Conservation (phyloP, 2,888 invertebrate genomes). For the Heliconius ethilla region DNA sequence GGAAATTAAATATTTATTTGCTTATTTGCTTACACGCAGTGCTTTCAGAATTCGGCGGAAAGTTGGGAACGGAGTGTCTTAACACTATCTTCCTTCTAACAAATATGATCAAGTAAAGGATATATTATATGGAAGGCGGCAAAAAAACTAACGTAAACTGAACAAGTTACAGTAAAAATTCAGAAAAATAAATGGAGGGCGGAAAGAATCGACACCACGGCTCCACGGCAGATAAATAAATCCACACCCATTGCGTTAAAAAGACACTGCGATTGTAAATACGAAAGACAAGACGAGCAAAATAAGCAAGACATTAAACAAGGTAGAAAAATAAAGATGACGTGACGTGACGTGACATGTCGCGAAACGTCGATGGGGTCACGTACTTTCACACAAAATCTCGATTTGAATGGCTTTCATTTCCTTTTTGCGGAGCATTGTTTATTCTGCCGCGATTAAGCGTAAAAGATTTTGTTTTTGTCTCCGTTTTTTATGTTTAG, state of each 20-base stretch:
- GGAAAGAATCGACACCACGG: too few species aligned
- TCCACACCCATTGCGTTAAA: not conserved
- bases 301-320: constrained; percentile 66
- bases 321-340: constrained; percentile 64
- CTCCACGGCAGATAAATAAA: not conserved
- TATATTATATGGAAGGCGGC: too few species aligned
- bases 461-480: constrained; percentile 13
- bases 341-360: constrained; percentile 63
- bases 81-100: too few species aligned
- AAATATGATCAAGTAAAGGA: too few species aligned
- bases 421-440: constrained; percentile 43
- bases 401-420: constrained; percentile 48
- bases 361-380: constrained; percentile 68
- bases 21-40: too few species aligned
- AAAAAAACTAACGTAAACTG: too few species aligned
- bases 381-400: constrained; percentile 69
- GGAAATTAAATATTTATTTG: too few species aligned
- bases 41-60: too few species aligned
- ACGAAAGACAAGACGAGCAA: constrained; percentile 58
- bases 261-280: constrained; percentile 62
- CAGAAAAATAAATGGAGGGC: too few species aligned
- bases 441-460: constrained; percentile 43
- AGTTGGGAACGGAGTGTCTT: too few species aligned
- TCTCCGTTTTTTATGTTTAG: not conserved
- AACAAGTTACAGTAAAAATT: too few species aligned